Evolutionary conservation across 1,140 invertebrate species (phyloP).

Genomic region (Bombyx mandarina): DNA sequence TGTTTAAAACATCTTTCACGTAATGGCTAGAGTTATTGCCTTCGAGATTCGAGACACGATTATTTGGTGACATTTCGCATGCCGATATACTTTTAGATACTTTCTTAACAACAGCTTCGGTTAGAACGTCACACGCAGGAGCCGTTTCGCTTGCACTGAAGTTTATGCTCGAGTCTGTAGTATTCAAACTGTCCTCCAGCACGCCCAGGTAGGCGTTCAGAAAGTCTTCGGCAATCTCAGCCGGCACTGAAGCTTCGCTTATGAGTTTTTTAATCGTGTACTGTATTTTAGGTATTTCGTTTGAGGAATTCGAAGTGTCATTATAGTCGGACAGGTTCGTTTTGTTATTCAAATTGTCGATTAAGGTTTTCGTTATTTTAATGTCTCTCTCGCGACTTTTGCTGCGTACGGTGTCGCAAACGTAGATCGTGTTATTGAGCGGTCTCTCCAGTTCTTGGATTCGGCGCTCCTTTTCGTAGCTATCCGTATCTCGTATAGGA

Average conservation of each 20-base stretch:
- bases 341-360: conserved; percentile 29
- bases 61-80: neutral
- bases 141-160: conserved; percentile 18
- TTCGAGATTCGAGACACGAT: no score
- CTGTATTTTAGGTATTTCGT: conserved; percentile 40
- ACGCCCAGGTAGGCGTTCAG: conserved; percentile 47
- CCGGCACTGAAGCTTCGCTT: conserved; percentile 35
- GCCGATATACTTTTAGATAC: conserved; percentile 38
- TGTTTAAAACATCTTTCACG: conserved; percentile 14
- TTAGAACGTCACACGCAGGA: conserved; percentile 31
- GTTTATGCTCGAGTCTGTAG: conserved; percentile 16
- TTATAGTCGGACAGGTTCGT: conserved; percentile 7
- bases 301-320: conserved; percentile 33
- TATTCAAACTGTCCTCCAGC: conserved; percentile 25
- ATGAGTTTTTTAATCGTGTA: conserved; percentile 44
- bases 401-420: conserved; percentile 32
- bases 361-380: conserved; percentile 39
- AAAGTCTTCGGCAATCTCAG: conserved; percentile 43
- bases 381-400: conserved; percentile 38
- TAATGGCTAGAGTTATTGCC: conserved; percentile 7
- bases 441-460: conserved; percentile 48
- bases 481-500: conserved; percentile 23
- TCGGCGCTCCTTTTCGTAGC: conserved; percentile 38
- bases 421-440: conserved; percentile 51
- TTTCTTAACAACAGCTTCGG: conserved; percentile 37